Evolutionary conservation across 2,888 invertebrate species (phyloP), one percentile per base, ranked within the genome.

Genomic region (Lacanobia oleracea): DNA sequence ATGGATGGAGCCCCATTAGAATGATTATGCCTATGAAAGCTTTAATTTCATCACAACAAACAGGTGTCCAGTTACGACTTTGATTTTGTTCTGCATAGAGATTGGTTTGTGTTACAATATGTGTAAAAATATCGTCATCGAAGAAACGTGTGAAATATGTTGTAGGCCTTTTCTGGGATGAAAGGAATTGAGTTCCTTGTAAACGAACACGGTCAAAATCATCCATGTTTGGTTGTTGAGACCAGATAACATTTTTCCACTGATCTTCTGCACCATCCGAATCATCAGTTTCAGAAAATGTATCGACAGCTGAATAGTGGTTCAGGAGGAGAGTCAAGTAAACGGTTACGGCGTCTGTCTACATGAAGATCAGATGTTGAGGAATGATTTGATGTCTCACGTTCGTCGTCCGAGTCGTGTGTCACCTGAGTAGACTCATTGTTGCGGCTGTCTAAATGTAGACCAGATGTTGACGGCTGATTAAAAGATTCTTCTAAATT

Each of bases 41-140:
- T 48, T 72, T 62, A 8, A 67, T 56, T 57, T 73, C 68, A 68
- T 40, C 16, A 33, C 16, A 50, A 56, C 48, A 51, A 63, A 73
- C 72, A 48, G 56, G 62, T 43, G 67, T 50, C 67, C 63, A 72
- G 43, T 51, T 23, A 59, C 61, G 63, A 63, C 37, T 63, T 63
- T 63, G 70, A 61, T 74, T 70, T 45, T 66, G 65, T 33, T 65
- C 74, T 53, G 70, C 70, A 37, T 74, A 70, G 54, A 74, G 51
- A 67, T 73, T 73, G 18, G 64, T 75, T 75, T 75, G 72, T 67
- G 43, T 43, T 72, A 75, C 75, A 51, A 71, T 45, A n/a, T 62
- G 70, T 14, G 61, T 48, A 45, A 75, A 50, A 48, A 75, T n/a
- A 50, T 71, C 51, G 57, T 57, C 16, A 56, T 75, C 66, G 5